Percentiles rank a stretch among this genome's conserved stretches.
Evolutionary conservation across 2,113 vertebrate species (phyloP).

Genomic region (Manacus vitellinus): DNA sequence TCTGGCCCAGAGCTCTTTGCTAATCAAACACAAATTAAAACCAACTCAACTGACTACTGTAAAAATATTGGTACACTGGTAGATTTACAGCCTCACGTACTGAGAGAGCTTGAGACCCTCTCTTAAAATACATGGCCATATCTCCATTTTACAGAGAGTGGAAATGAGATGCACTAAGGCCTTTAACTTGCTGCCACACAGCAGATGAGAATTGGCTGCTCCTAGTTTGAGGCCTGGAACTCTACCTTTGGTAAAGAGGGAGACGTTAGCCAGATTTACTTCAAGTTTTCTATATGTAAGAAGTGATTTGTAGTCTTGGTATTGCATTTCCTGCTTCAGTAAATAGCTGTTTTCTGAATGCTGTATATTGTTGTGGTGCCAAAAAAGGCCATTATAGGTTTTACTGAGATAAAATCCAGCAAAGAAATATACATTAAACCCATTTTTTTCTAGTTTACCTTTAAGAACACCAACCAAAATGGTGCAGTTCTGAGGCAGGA

Average conservation of each 20-base stretch:
- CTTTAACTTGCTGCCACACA: neutral
- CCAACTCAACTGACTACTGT: constrained; percentile 24
- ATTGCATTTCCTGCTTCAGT: constrained; percentile 42
- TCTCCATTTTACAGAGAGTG: neutral
- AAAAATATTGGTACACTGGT: neutral
- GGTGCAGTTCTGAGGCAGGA: neutral
- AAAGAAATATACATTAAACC: constrained; percentile 1
- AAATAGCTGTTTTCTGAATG: constrained; percentile 26
- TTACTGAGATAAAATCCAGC: constrained; percentile 7
- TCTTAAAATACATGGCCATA: neutral
- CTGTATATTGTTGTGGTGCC: constrained; percentile 8
- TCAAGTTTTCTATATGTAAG: neutral
- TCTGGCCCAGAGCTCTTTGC: constrained; percentile 41
- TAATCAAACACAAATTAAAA: constrained; percentile 64
- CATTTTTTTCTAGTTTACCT: neutral
- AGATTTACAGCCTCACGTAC: neutral
- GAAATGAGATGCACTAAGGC: neutral
- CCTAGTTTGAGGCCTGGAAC: neutral
- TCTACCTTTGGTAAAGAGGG: neutral
- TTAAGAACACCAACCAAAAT: constrained; percentile 6
- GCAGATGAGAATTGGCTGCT: neutral
- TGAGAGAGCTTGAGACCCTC: neutral
- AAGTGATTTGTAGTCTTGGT: constrained; percentile 19
- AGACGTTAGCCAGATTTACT: constrained; percentile 3
- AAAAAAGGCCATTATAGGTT: constrained; percentile 37